Evolutionary conservation across 64 coral and sea anemone genomes (phyloP), one percentile per base, ranked within the genome.

Genomic region (Stylophora pistillata): DNA sequence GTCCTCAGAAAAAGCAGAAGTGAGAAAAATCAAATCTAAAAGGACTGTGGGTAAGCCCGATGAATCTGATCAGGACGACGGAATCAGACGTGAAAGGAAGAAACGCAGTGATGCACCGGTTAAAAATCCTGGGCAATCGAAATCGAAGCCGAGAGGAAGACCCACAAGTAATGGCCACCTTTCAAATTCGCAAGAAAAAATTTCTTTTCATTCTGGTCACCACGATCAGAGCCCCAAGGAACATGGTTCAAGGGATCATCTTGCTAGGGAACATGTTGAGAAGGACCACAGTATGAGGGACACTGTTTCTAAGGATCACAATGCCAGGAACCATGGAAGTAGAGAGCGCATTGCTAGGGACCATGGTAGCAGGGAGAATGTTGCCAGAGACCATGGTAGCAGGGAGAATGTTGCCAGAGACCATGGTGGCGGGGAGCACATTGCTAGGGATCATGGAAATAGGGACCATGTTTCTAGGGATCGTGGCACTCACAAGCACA

Each of bases 141-240:
- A 71, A 31, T 16, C 21, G 53, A 76, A 87, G 52, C 15, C 70
- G 9, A 56, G 53, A 55, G 23, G 7, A 20, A 87, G 80, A 28
- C 80, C 62, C 13, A 84, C 60, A 26, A 84, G 80, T 70, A 84
- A 84, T 84, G 80, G 80, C 3, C 61, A 69, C 30, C 33, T 84
- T 14, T 84, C 62, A 11, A 84, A 61, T 53, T 84, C 80, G 69
- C 62, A 84, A 5, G 80, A 84, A 84, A 84, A 53, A 47, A 60
- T 84, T 62, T 69, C 34, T 6, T 52, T 14, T 13, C 80, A 84
- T 14, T 34, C 80, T 55, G 34, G 23, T 37, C 80, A 37, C 21
- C 80, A 70, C 23, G 62, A 84, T 27, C 80, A 58, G 10, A 32
- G 73, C 13, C 3, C 53, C 12, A 69, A 17, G 33, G 62, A 84